phyloP scores from a whole-genome alignment of 2,797 vertebrate genomes.

The Schizopygopsis malacanthus region DNA sequence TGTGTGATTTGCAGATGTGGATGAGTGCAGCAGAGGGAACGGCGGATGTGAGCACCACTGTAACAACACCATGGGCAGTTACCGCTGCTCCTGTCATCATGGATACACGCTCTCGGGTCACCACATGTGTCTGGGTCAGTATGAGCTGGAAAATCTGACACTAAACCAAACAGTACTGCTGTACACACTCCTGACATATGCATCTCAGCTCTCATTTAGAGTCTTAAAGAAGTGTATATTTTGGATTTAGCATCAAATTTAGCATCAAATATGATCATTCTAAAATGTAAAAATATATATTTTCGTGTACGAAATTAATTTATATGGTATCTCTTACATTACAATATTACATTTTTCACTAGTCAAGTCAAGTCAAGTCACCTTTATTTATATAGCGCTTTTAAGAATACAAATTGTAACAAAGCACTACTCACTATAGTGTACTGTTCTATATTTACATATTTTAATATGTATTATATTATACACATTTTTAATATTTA shows the following conservation, averaged over 20 bases:
- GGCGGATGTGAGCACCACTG: slow-evolving; percentile 90
- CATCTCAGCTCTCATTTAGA: not conserved
- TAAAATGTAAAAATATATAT: too few relatives aligned
- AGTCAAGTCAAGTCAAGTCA: too few relatives aligned
- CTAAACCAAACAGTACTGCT: not conserved
- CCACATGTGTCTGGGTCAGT: slow-evolving; percentile 86
- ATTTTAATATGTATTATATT: too few relatives aligned
- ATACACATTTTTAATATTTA: too few relatives aligned
- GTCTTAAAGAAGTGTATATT: not conserved
- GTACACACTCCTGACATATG: not conserved
- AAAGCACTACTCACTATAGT: too few relatives aligned
- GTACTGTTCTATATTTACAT: too few relatives aligned
- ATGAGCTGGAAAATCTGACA: not conserved
- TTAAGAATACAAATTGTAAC: too few relatives aligned
- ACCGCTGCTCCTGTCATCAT: slow-evolving; percentile 86
- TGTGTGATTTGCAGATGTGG: slow-evolving; percentile 81
- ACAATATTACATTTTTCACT: too few relatives aligned
- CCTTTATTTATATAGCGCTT: too few relatives aligned
- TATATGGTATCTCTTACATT: too few relatives aligned
- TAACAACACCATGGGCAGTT: slow-evolving; percentile 89
- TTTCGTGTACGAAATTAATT: too few relatives aligned
- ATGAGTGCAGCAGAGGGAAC: slow-evolving; percentile 85
- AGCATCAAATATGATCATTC: not conserved
- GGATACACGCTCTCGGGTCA: slow-evolving; percentile 84
- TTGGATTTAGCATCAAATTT: not conserved